Conservation (phyloP, 2,113 vertebrate genomes). For the Phylloscopus trochiloides region DNA sequence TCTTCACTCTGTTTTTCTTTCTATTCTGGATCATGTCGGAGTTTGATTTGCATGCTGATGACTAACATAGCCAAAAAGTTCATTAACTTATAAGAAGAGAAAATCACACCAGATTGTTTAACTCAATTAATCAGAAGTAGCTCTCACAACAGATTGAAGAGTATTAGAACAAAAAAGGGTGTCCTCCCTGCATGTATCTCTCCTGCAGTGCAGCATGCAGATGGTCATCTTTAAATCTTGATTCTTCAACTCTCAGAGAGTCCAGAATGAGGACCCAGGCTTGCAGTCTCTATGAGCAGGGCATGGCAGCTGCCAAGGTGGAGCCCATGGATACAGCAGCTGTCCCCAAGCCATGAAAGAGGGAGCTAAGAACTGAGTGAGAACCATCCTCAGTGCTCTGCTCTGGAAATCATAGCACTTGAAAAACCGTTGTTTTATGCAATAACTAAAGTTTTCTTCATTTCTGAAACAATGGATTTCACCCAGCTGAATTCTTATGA, state of each 20-base stretch:
- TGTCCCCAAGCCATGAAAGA: neutral
- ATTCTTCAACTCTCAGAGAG: neutral
- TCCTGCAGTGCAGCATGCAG: neutral
- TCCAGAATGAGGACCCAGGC: neutral
- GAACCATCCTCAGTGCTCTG: neutral
- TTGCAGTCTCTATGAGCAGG: neutral
- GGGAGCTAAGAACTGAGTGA: neutral
- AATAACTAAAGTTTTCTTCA: neutral
- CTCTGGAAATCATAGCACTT: neutral
- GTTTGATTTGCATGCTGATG: neutral
- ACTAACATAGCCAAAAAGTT: neutral
- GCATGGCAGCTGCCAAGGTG: neutral
- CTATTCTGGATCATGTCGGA: neutral
- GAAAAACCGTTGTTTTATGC: neutral
- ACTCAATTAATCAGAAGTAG: conserved; percentile 29
- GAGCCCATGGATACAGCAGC: neutral
- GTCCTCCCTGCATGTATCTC: neutral
- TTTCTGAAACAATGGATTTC: neutral
- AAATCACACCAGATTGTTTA: conserved; percentile 46
- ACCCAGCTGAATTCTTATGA: neutral
- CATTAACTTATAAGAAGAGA: neutral
- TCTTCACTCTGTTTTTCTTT: neutral
- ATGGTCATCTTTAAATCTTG: neutral
- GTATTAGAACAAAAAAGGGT: conserved; percentile 25
- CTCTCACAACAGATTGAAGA: conserved; percentile 24